A percentile compares a stretch with the other conserved stretches of the same genome.
Conservation (phyloP, 1,140 invertebrate genomes). For the Drosophila bipectinata region DNA sequence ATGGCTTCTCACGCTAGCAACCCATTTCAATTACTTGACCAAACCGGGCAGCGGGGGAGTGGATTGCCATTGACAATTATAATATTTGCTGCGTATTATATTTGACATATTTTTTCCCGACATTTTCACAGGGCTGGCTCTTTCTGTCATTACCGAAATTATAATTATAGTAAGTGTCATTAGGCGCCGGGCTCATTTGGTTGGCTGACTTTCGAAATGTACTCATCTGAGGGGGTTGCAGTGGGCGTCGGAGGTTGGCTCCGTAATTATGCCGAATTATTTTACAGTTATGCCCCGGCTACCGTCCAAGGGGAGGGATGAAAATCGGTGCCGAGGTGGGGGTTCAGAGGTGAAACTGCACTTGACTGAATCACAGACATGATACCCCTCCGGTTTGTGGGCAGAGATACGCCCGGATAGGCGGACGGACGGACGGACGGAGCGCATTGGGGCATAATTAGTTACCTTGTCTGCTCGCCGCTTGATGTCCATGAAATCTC, state of each 20-base stretch:
- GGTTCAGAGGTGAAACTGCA: constrained; percentile 39
- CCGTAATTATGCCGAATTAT: constrained; percentile 74
- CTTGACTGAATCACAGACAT: constrained; percentile 48
- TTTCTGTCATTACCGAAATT: constrained; percentile 79
- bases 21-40: constrained; percentile 46
- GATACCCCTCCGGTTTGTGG: constrained; percentile 29
- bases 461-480: constrained; percentile 52
- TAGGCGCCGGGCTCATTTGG: constrained; percentile 74
- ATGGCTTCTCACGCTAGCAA: constrained; percentile 61
- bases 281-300: constrained; percentile 64
- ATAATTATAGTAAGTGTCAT: constrained; percentile 82
- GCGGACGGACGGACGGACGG: not conserved
- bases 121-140: constrained; percentile 44
- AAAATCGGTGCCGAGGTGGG: not conserved
- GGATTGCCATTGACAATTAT: constrained; percentile 67
- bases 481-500: constrained; percentile 58
- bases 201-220: constrained; percentile 42
- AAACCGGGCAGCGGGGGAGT: not conserved
- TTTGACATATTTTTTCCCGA: constrained; percentile 73
- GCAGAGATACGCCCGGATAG: constrained; percentile 12
- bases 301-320: constrained; percentile 13
- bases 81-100: constrained; percentile 74
- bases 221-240: not conserved
- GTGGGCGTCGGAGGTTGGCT: constrained; percentile 4
- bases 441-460: constrained; percentile 55